A percentile compares a stretch with the other conserved stretches of the same genome.
phyloP scores from a whole-genome alignment of 2,888 invertebrate genomes.

The Gordius sp. region DNA sequence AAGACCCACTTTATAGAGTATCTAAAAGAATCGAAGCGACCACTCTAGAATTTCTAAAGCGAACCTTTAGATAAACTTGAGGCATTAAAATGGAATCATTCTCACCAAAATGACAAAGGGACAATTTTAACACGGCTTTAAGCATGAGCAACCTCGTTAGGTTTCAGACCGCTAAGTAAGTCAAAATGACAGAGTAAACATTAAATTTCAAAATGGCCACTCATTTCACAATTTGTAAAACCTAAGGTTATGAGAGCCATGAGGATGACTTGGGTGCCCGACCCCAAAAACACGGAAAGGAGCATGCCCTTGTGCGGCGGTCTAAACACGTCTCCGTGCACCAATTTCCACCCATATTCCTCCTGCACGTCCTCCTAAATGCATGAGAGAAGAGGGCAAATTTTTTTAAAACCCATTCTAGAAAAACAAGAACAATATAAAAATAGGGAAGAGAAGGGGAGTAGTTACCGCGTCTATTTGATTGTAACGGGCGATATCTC shows the following conservation, averaged over 20 bases:
- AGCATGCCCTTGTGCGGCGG: constrained; percentile 67
- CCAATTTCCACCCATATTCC: constrained; percentile 43
- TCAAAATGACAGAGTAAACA: too few relatives aligned
- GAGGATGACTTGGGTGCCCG: constrained; percentile 75
- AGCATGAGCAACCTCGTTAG: too few relatives aligned
- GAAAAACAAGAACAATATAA: not conserved
- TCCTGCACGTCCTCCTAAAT: constrained; percentile 49
- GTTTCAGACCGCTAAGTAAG: too few relatives aligned
- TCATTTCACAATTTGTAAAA: too few relatives aligned
- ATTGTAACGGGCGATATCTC: constrained; percentile 92
- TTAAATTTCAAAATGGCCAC: too few relatives aligned
- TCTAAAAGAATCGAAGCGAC: too few relatives aligned
- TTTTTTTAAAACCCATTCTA: not conserved
- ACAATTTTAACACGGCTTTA: too few relatives aligned
- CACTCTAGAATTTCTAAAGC: too few relatives aligned
- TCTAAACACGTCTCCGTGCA: constrained; percentile 40
- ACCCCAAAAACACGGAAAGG: constrained; percentile 74
- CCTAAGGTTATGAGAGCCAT: constrained; percentile 75
- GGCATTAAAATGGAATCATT: too few relatives aligned
- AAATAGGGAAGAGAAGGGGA: not conserved
- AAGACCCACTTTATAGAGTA: too few relatives aligned
- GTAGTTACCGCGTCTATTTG: constrained; percentile 39
- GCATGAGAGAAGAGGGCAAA: not conserved
- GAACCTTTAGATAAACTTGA: too few relatives aligned
- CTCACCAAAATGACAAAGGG: too few relatives aligned